Base-by-base conservation (phyloP, 2,797 vertebrate species). In the Onychomys leucogaster region DNA sequence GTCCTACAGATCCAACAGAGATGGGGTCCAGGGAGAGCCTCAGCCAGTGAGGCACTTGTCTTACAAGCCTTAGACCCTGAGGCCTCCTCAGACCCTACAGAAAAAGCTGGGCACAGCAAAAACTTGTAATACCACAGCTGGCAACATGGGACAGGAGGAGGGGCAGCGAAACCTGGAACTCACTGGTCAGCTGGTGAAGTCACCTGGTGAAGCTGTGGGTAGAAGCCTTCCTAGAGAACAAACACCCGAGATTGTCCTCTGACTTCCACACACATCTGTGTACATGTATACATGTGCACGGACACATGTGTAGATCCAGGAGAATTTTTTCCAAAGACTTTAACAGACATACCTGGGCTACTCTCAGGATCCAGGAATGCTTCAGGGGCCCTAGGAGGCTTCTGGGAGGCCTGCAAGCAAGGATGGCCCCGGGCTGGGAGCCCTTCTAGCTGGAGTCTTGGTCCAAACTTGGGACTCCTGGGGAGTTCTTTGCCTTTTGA, bases 331-430 rank as follows among this genome's bases (percentile, higher is more conserved):
- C 49, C 89, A 41, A 57, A 91, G n/a, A 59, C 27, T 37, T 61
- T 3, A 0, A 1, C 9, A 14, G 5, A 71, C 59, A 63, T 4
- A 1, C 6, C 37, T 2, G 25, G 1, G 5, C 77, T 73, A 41
- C 67, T 11, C 1, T 63, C 67, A 19, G 67, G 84, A 17, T 25
- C n/a, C 41, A 41, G n/a, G 19, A 27, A 46, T 3, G 63, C 65
- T 25, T 63, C 27, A 1, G 23, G 61, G n/a, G n/a, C 57, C 63
- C 69, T 43, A 27, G 6, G 34, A 55, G 61, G 55, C n/a, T 19
- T 65, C 21, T 0, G 9, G 61, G 87, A 43, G 32, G n/a, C 77
- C 3, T 32, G 9, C 3, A 32, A 10, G 55, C 32, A 61, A 29
- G 37, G 46, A 61, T 3, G 14, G 57, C 43, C 63, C 29, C n/a